These are phyloP conservation scores for Narcine bancroftii DNA, from an alignment of 2,113 vertebrate species.

Conservation along the genomic window DNA sequence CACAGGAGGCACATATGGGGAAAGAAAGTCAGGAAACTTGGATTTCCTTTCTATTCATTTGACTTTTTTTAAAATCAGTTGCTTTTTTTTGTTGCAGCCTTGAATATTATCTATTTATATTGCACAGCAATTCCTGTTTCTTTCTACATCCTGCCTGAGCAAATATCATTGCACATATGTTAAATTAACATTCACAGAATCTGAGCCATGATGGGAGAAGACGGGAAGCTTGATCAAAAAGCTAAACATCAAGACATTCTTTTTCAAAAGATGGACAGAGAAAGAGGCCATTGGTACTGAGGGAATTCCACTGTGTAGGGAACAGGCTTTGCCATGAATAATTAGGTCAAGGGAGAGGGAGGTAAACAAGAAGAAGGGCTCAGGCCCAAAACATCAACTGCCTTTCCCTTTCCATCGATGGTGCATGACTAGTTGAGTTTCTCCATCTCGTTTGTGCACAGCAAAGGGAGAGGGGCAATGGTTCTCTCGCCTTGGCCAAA, in stretches of 20 bases:
- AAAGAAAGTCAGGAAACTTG: neutral
- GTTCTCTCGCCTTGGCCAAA: too few relatives aligned
- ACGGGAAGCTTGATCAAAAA: neutral
- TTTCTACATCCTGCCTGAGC: slow-evolving; percentile 13
- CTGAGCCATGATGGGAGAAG: neutral
- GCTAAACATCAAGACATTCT: neutral
- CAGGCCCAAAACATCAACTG: too few relatives aligned
- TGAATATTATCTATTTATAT: neutral
- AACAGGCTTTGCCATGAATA: neutral
- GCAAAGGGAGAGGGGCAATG: too few relatives aligned
- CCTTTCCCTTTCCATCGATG: too few relatives aligned
- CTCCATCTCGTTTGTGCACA: too few relatives aligned
- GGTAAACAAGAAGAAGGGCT: too few relatives aligned
- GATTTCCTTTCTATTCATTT: neutral
- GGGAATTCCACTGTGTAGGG: neutral
- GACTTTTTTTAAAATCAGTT: neutral
- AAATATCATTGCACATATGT: neutral
- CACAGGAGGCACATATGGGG: neutral
- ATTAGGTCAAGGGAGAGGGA: neutral
- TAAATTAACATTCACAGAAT: neutral
- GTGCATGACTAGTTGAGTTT: too few relatives aligned
- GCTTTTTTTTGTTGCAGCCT: neutral
- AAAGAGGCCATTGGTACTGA: neutral
- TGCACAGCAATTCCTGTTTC: neutral
- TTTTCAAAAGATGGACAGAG: neutral